Evolutionary conservation across 2,113 vertebrate genomes (phyloP).

Genomic region (Petroica traversi): DNA sequence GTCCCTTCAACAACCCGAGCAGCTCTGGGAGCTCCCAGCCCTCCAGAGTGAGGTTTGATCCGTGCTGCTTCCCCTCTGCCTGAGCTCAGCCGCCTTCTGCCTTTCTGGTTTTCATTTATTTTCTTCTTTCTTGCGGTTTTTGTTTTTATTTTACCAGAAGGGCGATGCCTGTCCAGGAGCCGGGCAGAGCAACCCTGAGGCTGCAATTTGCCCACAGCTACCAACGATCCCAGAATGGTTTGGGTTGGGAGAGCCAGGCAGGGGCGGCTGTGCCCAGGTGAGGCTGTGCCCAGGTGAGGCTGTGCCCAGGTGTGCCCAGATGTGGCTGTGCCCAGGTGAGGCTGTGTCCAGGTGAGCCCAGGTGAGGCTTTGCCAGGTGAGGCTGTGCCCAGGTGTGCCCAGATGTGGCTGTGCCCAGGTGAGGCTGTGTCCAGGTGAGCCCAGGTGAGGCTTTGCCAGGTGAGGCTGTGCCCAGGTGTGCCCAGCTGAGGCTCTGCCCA

Average conservation of each 20-base stretch:
- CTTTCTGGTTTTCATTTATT: not conserved
- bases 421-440: not conserved
- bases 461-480: not conserved
- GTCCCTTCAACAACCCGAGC: rapidly evolving
- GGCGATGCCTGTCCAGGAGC: not conserved
- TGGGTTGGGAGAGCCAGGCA: too few species aligned
- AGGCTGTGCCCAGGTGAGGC: too few species aligned
- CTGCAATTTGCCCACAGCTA: not conserved
- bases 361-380: not conserved
- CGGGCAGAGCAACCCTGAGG: not conserved
- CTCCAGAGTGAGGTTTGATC: not conserved
- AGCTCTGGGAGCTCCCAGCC: not conserved
- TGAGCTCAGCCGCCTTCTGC: not conserved
- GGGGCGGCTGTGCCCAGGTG: too few species aligned
- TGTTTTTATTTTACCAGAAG: not conserved
- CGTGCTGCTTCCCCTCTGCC: rapidly evolving
- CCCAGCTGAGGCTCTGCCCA: not conserved
- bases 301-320: too few species aligned
- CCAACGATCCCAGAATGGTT: too few species aligned
- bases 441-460: not conserved
- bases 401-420: not conserved
- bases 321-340: too few species aligned
- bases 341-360: not conserved
- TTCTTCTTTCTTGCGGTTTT: not conserved
- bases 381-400: not conserved